These are phyloP conservation scores for Blastomussa wellsi DNA, from an alignment of 92 coral and sea anemone genomes.

Conservation along the genomic window DNA sequence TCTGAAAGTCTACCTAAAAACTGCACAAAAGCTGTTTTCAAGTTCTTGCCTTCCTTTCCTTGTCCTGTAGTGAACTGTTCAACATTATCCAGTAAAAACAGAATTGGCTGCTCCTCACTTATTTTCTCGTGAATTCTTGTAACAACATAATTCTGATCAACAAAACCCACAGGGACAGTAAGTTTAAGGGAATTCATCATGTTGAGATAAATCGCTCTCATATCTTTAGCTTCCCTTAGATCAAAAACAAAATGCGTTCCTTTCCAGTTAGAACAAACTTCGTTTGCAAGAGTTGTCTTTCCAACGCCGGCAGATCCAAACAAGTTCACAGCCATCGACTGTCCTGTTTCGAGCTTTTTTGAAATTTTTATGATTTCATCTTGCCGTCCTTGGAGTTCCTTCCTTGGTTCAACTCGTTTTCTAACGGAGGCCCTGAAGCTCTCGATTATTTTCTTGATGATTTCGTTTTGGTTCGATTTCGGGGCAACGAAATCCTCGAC, in stretches of 20 bases:
- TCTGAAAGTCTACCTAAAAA: constrained; percentile 5
- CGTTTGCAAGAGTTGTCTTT: constrained; percentile 71
- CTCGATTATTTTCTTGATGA: constrained; percentile 32
- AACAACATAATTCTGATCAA: neutral
- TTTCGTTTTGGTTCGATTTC: constrained; percentile 30
- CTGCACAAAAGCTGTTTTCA: neutral
- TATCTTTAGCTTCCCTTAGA: constrained; percentile 51
- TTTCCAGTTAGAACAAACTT: constrained; percentile 23
- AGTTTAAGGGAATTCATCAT: constrained; percentile 21
- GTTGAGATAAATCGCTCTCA: constrained; percentile 23
- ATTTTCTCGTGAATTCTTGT: constrained; percentile 17
- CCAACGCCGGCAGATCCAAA: constrained; percentile 79
- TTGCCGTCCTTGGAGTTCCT: constrained; percentile 56
- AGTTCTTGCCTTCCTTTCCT: constrained; percentile 15
- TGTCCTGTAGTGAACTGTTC: constrained; percentile 46
- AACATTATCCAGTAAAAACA: constrained; percentile 67
- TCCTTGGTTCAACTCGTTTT: neutral
- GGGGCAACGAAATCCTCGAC: constrained; percentile 36
- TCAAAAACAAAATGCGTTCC: constrained; percentile 28
- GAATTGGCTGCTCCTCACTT: constrained; percentile 13
- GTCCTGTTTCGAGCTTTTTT: constrained; percentile 24
- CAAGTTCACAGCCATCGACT: constrained; percentile 53
- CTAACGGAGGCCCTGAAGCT: constrained; percentile 23
- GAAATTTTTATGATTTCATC: constrained; percentile 39
- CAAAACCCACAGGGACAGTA: neutral